Evolutionary conservation across 1,140 invertebrate genomes (phyloP), one percentile per base, ranked within the genome.

Genomic region (Babylonia areolata): DNA sequence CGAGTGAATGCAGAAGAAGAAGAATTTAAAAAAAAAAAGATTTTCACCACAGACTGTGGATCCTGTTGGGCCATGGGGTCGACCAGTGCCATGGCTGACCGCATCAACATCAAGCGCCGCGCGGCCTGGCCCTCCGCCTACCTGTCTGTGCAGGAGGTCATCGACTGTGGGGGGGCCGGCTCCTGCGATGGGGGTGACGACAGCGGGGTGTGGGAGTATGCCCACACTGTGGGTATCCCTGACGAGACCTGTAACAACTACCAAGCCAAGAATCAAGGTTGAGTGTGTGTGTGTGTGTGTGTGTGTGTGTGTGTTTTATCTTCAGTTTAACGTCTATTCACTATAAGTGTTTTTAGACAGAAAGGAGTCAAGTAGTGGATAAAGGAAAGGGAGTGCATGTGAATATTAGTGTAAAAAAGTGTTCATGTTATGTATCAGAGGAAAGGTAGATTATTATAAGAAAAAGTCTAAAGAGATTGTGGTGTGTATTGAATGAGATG

Each of bases 221-320:
- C 95, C 1, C 93, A 95, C 86, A 90, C 91, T 9, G 87, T 92
- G 75, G 95, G 95, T 46, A 95, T 95, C 83, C 94, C 95, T 37
- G 95, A 95, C 89, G 95, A 95, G 86, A 95, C 95, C 0, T 94
- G 94, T 88, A 95, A 95, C 90, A 95, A 95, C 88, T 95, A 95
- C 87, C 95, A 95, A 88, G 95, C 95, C 11, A 94, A 94, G 73
- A 92, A 95, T 89, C 81, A 84, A 84, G 69, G 81, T 84, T 17
- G n/a, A 69, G 20, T 6, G 20, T 6, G 58, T 28, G 5, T 69
- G 20, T 69, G 42, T 46, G 42, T 73, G 5, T 5, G 31, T 15
- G n/a, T 73, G 39, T 42, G 0, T 81, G 42, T 81, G 42, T 71
- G 35, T 82, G 23, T 89, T 92, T 46, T n/a, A n/a, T n/a, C n/a